Evolutionary conservation across 2,797 vertebrate species (phyloP).

Genomic region (Psittacula derbiana): DNA sequence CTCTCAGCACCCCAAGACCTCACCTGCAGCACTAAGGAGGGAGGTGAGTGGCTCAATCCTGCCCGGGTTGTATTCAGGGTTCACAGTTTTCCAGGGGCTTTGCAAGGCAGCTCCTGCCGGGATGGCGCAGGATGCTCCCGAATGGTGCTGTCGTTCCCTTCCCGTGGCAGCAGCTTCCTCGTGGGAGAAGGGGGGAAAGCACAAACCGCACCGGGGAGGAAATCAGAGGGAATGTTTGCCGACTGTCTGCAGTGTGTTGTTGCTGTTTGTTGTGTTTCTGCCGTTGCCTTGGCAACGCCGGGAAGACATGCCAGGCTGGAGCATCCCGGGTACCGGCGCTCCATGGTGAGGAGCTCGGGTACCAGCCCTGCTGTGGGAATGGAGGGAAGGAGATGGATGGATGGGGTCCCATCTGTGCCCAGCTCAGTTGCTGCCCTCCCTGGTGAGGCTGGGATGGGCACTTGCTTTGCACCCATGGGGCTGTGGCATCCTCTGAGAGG

Average conservation of each 20-base stretch:
- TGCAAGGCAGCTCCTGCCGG: background rate
- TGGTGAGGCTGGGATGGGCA: rapidly evolving
- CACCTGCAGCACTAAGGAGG: background rate
- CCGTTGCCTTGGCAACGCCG: constrained; percentile 30
- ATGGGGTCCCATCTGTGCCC: rapidly evolving
- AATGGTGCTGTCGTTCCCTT: background rate
- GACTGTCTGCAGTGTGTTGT: constrained; percentile 46
- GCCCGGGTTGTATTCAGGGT: rapidly evolving
- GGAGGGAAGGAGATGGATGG: no score
- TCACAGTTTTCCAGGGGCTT: background rate
- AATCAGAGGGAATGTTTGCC: constrained; percentile 65
- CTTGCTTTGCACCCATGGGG: background rate
- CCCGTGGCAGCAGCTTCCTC: constrained; percentile 19
- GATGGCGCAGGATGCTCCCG: background rate
- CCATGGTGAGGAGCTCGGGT: background rate
- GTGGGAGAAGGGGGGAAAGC: constrained; percentile 51
- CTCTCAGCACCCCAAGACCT: rapidly evolving
- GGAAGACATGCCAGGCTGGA: constrained; percentile 13
- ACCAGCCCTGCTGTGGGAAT: background rate
- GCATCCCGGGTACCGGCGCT: background rate
- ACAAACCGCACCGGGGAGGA: constrained; percentile 8
- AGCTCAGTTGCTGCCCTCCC: background rate
- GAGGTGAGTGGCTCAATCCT: background rate
- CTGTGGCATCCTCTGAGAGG: rapidly evolving
- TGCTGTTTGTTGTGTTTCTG: constrained; percentile 58